Evolutionary conservation across 2,797 vertebrate genomes (phyloP), one percentile per base, ranked within the genome.

Genomic region (Gallinago stenura): DNA sequence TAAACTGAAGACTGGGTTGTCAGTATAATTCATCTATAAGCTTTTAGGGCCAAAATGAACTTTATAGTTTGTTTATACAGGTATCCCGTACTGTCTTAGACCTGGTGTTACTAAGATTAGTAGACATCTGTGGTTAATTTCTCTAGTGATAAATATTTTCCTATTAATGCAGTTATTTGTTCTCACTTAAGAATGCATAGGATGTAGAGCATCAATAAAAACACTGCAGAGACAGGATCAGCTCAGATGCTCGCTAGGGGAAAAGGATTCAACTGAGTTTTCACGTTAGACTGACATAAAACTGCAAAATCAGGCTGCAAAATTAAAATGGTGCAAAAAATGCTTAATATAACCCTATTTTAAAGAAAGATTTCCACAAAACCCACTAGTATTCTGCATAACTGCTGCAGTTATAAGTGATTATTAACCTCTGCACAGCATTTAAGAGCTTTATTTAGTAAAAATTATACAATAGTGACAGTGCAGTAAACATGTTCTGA

Each of bases 391-490:
- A 78, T 77, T 87, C 69, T 58, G 53, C 41, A 41, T 57, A 37
- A 81, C 53, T 79, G 56, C 35, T 87, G 48, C 28, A 92, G 39
- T 89, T 95, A 15, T 25, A 93, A 92, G 50, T 53, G 54, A 79
- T 78, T 37, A 68, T 94, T 93, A 95, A 82, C 64, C 58, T 92
- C 73, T 89, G 73, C 31, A 62, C 31, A 61, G 33, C 33, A 86
- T 83, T 78, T 77, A 94, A 56, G 53, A 83, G 65, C 56, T 92
- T 95, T 93, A 84, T 79, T 96, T 90, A 90, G 76, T 65, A 82
- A 87, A 89, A 96, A 81, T 79, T 70, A 80, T 81, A 91, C 43
- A 45, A 76, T 35, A 79, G 54, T 78, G 73, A 62, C 94, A 92
- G 50, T 53, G 64, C 82, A 89, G 73, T 70, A 91, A 93, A 85